Evolutionary conservation across 92 coral and sea anemone genomes (phyloP), one percentile per base, ranked within the genome.

Genomic region (Porites cylindrica): DNA sequence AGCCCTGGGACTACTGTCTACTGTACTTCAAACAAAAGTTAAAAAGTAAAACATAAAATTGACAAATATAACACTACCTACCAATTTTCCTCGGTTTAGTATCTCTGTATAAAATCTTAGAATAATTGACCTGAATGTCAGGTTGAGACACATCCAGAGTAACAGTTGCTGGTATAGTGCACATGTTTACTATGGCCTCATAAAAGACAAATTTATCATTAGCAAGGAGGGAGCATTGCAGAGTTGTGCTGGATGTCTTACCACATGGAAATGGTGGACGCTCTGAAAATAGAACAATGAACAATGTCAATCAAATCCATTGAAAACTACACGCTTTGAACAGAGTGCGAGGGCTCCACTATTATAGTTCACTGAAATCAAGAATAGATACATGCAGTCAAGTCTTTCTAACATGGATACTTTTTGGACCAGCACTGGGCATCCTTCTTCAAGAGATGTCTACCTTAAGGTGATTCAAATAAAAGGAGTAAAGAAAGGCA

Each of bases 131-230:
- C 51, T 80, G 86, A 17, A 76, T 67, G 21, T 89, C 94, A 50
- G 98, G 96, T 53, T 85, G 90, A 54, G 91, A 72, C 54, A 95
- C 86, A 18, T 83, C 79, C 10, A 95, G 73, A 9, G 68, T 85
- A 60, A 94, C 88, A 16, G 94, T 70, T 8, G 84, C 89, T 19
- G 99, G 99, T 7, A 93, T 72, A 21, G 92, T 71, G 80, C 99
- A 97, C 62, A 89, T 88, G 47, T 93, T 79, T 4, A 97, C 90
- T 68, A 53, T 75, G 3, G 94, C 93, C 50, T 84, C 86, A 82
- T 75, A 92, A 65, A 88, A 81, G 13, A 95, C 98, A 72, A 81
- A 92, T 63, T 78, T 88, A 52, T 87, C 94, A 52, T 79, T 85
- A 68, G 92, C 66, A 17, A 89, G 63, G 61, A 70, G 73, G n/a